These are phyloP conservation scores for Lasioglossum villosulum DNA, from an alignment of 2,888 invertebrate species.

Conservation along the genomic window DNA sequence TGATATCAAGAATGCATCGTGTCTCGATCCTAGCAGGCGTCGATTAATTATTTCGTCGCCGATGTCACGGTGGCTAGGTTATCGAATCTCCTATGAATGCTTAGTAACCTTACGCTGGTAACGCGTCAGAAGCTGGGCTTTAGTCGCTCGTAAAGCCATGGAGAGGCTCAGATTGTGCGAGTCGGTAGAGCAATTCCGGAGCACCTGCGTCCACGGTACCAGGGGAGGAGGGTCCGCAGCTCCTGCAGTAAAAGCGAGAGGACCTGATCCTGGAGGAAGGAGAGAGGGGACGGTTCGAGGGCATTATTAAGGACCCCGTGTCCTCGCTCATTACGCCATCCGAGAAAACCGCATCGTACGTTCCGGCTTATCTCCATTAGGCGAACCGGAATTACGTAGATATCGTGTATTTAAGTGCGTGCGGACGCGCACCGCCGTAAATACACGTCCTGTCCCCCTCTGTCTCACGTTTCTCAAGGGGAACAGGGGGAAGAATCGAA, in stretches of 20 bases:
- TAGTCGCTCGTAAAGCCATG: conserved; percentile 63
- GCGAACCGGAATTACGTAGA: conserved; percentile 69
- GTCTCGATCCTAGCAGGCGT: background rate
- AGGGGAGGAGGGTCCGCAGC: background rate
- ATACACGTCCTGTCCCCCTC: conserved; percentile 4
- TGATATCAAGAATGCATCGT: background rate
- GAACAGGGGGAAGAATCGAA: background rate
- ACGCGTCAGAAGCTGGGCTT: conserved; percentile 44
- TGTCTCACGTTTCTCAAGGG: background rate
- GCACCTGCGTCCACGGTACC: conserved; percentile 68
- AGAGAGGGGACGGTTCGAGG: conserved; percentile 42
- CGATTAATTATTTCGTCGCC: conserved; percentile 69
- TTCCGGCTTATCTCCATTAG: conserved; percentile 75
- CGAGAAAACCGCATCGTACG: conserved; percentile 74
- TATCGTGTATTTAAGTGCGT: conserved; percentile 48
- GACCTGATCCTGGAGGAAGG: conserved; percentile 33
- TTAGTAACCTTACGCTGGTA: conserved; percentile 51
- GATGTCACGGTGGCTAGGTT: conserved; percentile 48
- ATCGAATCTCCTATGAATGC: conserved; percentile 58
- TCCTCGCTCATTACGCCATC: conserved; percentile 74
- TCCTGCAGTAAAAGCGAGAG: background rate
- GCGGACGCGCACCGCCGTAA: conserved; percentile 23
- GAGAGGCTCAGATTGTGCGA: conserved; percentile 68
- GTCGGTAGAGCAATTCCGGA: conserved; percentile 60
- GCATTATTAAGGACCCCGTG: conserved; percentile 71